A percentile compares a stretch with the other conserved stretches of the same genome.
phyloP scores from a whole-genome alignment of 1,140 invertebrate species.

The Ceratina calcarata region DNA sequence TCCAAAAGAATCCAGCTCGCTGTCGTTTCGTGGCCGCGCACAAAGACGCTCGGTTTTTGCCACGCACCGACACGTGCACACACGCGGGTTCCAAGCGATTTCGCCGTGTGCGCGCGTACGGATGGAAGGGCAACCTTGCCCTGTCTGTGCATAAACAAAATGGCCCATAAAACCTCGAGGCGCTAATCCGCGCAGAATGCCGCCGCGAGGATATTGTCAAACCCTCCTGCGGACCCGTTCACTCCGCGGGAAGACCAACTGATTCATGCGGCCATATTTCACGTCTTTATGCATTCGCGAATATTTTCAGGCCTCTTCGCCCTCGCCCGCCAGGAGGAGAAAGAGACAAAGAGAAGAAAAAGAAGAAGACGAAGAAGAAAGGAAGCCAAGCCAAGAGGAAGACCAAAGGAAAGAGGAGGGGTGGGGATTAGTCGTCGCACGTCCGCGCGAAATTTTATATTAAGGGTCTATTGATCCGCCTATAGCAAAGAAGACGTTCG shows the following conservation, averaged over 20 bases:
- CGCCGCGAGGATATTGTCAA: slow-evolving; percentile 73
- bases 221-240: slow-evolving; percentile 68
- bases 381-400: background rate
- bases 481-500: slow-evolving; percentile 49
- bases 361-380: background rate
- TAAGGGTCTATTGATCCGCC: slow-evolving; percentile 55
- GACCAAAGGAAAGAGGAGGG: background rate
- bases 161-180: slow-evolving; percentile 73
- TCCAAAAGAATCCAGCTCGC: slow-evolving; percentile 41
- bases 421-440: slow-evolving; percentile 23
- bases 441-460: slow-evolving; percentile 60
- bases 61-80: background rate
- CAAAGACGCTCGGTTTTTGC: slow-evolving; percentile 8
- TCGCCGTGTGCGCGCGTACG: background rate
- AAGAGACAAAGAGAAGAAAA: slow-evolving; percentile 25
- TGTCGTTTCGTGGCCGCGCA: slow-evolving; percentile 22
- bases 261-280: slow-evolving; percentile 75
- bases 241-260: slow-evolving; percentile 68
- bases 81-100: background rate
- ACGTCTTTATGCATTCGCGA: slow-evolving; percentile 71
- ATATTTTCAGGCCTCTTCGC: slow-evolving; percentile 66
- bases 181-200: slow-evolving; percentile 75
- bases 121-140: slow-evolving; percentile 66
- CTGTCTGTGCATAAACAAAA: slow-evolving; percentile 74
- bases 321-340: background rate